Percentiles rank a stretch among this genome's conserved stretches.
Evolutionary conservation across 37 sponge, comb jelly and placozoan genomes (phyloP).

Genomic region (Beroe ovata): DNA sequence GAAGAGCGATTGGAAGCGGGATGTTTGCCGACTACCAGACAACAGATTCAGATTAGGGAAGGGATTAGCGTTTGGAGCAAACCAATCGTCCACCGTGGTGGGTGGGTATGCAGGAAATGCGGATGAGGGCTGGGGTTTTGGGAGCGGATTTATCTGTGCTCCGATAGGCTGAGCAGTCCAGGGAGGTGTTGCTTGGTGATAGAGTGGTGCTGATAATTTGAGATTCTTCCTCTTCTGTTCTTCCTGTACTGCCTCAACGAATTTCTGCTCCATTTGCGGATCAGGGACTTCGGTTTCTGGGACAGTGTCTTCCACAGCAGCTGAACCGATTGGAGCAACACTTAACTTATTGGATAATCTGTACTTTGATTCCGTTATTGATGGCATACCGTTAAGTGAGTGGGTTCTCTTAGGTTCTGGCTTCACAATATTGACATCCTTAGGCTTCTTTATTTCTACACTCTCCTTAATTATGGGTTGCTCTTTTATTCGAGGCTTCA

Average conservation of each 20-base stretch:
- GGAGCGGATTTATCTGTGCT: background rate
- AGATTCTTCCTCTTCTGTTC: conserved; percentile 32
- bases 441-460: background rate
- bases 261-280: conserved; percentile 7
- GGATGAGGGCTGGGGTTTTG: background rate
- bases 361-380: conserved; percentile 23
- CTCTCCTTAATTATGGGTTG: background rate
- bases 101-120: background rate
- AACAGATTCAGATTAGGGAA: background rate
- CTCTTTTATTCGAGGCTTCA: conserved; percentile 63
- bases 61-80: conserved; percentile 41
- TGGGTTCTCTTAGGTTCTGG: conserved; percentile 24
- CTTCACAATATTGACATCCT: conserved; percentile 52
- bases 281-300: background rate
- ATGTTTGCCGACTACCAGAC: conserved; percentile 9
- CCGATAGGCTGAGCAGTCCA: background rate
- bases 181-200: background rate
- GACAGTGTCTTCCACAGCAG: conserved; percentile 1
- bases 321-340: background rate
- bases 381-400: background rate
- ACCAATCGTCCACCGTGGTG: conserved; percentile 51
- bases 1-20: conserved; percentile 60
- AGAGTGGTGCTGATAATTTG: background rate
- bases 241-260: conserved; percentile 50
- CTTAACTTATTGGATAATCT: conserved; percentile 30